These are phyloP conservation scores for Pantelozetes paolii DNA, from an alignment of 2,888 invertebrate genomes.

Conservation along the genomic window DNA sequence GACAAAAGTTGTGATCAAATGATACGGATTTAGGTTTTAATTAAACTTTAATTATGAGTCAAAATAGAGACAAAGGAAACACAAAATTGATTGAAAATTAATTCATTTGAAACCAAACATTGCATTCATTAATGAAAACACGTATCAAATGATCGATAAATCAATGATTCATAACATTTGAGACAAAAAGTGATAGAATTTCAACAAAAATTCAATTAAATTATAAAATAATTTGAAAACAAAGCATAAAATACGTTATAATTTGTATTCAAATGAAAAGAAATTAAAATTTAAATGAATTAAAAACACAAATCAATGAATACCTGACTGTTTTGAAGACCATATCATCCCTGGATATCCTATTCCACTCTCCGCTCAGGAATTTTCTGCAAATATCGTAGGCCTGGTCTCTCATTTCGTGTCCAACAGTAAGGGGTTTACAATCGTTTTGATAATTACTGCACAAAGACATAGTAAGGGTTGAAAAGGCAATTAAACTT, in stretches of 20 bases:
- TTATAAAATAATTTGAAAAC: not conserved
- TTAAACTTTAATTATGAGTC: too few relatives aligned
- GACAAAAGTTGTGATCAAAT: too few relatives aligned
- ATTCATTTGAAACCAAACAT: too few relatives aligned
- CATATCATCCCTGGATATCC: slow-evolving; percentile 69
- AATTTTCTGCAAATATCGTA: slow-evolving; percentile 82
- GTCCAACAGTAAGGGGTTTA: not conserved
- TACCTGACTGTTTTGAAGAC: slow-evolving; percentile 79
- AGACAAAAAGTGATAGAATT: not conserved
- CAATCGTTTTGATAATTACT: not conserved
- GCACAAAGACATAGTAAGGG: not conserved
- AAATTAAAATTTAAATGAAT: not conserved
- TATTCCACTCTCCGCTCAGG: slow-evolving; percentile 83
- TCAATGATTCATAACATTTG: too few relatives aligned
- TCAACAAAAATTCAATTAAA: slow-evolving; percentile 33
- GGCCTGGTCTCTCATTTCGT: slow-evolving; percentile 61
- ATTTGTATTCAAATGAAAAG: not conserved
- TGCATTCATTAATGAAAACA: too few relatives aligned
- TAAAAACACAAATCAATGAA: too few relatives aligned
- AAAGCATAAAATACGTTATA: not conserved
- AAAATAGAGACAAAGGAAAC: too few relatives aligned
- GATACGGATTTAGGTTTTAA: too few relatives aligned
- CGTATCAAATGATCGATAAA: too few relatives aligned
- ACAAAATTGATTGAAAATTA: too few relatives aligned
- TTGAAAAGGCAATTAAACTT: too few relatives aligned